Conservation (phyloP, 1,140 invertebrate genomes). For the Tyrophagus putrescentiae region DNA sequence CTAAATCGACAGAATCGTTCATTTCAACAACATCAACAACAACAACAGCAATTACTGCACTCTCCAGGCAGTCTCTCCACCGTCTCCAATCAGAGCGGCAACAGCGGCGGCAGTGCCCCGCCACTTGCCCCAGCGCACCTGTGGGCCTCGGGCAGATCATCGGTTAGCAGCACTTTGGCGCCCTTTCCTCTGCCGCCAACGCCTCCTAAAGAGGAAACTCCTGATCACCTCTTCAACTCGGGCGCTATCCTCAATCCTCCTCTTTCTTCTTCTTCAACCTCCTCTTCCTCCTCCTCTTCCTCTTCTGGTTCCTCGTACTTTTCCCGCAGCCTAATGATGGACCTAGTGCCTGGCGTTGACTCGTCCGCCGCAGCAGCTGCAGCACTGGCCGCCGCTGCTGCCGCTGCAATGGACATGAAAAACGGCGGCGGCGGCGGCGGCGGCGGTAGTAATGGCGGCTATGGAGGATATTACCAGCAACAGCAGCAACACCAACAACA, state of each 20-base stretch:
- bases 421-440: not conserved
- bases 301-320: not conserved
- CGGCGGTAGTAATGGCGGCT: not conserved
- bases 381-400: not conserved
- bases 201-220: constrained; percentile 10
- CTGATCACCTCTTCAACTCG: not conserved
- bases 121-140: not conserved
- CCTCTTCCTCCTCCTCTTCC: not conserved
- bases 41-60: not conserved
- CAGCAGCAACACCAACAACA: constrained; percentile 1
- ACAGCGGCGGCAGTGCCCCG: too few species aligned
- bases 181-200: constrained; percentile 13
- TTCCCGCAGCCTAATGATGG: constrained; percentile 1
- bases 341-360: not conserved
- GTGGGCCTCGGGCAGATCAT: not conserved
- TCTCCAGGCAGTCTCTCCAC: not conserved
- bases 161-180: not conserved
- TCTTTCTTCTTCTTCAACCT: not conserved
- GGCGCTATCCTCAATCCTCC: not conserved
- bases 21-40: too few species aligned
- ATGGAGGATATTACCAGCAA: not conserved
- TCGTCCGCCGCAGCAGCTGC: constrained; percentile 1
- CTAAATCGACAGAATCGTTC: too few species aligned
- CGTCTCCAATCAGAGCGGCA: not conserved
- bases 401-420: constrained; percentile 8